phyloP scores from a whole-genome alignment of 1,140 invertebrate species.

The Drosophila jambulina region DNA sequence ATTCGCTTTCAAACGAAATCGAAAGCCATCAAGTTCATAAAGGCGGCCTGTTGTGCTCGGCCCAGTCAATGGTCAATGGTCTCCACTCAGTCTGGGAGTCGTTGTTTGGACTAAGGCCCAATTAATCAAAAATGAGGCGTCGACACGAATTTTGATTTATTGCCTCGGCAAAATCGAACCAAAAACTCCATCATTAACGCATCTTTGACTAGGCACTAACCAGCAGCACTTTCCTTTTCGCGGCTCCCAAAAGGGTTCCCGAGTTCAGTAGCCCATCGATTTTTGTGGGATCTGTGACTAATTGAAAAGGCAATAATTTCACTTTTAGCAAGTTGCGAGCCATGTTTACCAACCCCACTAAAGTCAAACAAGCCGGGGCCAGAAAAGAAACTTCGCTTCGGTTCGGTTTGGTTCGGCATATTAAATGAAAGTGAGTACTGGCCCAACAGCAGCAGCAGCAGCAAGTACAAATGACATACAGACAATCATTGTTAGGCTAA shows the following conservation, averaged over 20 bases:
- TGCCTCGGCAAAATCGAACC: slow-evolving; percentile 39
- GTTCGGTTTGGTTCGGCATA: slow-evolving; percentile 33
- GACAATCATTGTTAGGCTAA: slow-evolving; percentile 69
- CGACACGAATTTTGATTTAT: slow-evolving; percentile 51
- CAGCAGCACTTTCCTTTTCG: slow-evolving; percentile 27
- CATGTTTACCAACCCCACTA: slow-evolving; percentile 57
- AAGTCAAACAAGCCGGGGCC: slow-evolving; percentile 29
- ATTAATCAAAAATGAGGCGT: slow-evolving; percentile 58
- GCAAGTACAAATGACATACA: slow-evolving; percentile 47
- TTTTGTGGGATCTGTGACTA: slow-evolving; percentile 51
- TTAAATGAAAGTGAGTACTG: slow-evolving; percentile 78
- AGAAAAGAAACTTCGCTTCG: slow-evolving; percentile 64
- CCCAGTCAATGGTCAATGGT: slow-evolving; percentile 33
- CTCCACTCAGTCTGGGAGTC: slow-evolving; percentile 29
- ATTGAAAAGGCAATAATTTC: slow-evolving; percentile 77
- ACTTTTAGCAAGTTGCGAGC: slow-evolving; percentile 72
- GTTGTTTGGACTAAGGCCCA: slow-evolving; percentile 49
- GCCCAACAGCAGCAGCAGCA: slow-evolving; percentile 45
- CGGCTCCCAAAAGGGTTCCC: slow-evolving; percentile 14
- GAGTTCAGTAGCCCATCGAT: slow-evolving; percentile 30
- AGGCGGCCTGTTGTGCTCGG: slow-evolving; percentile 29
- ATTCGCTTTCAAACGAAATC: slow-evolving; percentile 62
- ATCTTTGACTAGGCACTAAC: slow-evolving; percentile 1
- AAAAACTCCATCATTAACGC: slow-evolving; percentile 30
- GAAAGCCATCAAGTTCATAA: slow-evolving; percentile 63